Percentiles rank a stretch among this genome's conserved stretches.
phyloP scores from a whole-genome alignment of 2,797 vertebrate species.

The Scolopax bukidnonensis region DNA sequence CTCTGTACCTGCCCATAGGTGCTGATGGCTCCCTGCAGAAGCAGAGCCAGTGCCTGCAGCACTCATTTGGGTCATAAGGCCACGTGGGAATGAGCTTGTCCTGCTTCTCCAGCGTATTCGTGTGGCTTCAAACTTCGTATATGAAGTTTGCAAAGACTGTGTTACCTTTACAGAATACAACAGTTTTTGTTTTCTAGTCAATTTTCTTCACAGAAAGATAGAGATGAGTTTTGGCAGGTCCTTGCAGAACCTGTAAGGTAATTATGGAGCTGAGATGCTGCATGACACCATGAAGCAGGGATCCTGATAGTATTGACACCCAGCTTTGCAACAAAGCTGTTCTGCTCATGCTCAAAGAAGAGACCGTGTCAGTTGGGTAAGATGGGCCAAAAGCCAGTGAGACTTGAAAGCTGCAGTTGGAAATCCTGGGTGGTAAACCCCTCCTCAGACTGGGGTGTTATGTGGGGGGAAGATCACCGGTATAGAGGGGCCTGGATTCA shows the following conservation, averaged over 20 bases:
- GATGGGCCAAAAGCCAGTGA: not conserved
- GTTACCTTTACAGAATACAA: too few relatives aligned
- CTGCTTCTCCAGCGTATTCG: not conserved
- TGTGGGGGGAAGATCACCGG: not conserved
- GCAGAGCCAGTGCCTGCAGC: not conserved
- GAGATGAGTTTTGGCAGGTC: not conserved
- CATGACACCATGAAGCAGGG: rapidly evolving
- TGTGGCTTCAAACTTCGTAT: not conserved
- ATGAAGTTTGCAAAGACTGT: not conserved
- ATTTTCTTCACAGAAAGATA: not conserved
- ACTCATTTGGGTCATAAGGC: not conserved
- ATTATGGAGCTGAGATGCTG: not conserved
- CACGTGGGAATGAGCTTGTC: rapidly evolving
- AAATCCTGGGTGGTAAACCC: not conserved
- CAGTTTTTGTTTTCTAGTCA: not conserved
- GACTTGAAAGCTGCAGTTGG: not conserved
- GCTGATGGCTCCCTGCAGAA: not conserved
- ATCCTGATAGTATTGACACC: not conserved
- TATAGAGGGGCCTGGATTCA: not conserved
- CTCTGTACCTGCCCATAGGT: not conserved
- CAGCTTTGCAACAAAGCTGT: not conserved
- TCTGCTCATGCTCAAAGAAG: not conserved
- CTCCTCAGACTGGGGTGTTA: rapidly evolving
- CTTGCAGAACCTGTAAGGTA: not conserved
- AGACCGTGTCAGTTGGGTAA: not conserved